Conservation (phyloP, 2,113 vertebrate species). For the Danionella cerebrum region DNA sequence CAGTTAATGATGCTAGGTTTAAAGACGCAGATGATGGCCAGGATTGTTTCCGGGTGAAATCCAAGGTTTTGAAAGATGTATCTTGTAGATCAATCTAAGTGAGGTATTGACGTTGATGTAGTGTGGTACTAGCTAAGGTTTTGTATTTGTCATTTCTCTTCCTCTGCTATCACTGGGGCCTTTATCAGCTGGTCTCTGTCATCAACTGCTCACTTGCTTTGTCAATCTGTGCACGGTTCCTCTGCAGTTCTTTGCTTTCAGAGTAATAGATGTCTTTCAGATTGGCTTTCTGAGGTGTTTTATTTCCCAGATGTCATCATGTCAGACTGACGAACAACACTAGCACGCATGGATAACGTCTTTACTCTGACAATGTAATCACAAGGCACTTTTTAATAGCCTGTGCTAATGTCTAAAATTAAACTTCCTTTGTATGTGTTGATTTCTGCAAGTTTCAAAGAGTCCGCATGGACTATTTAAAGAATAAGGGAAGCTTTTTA, state of each 20-base stretch:
- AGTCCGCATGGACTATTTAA: not conserved
- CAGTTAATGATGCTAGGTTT: constrained; percentile 11
- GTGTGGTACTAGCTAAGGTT: not conserved
- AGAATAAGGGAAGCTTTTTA: too few species aligned
- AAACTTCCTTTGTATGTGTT: not conserved
- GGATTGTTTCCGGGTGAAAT: constrained; percentile 10
- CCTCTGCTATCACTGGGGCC: not conserved
- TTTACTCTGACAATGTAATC: not conserved
- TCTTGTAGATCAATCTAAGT: not conserved
- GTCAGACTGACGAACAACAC: not conserved
- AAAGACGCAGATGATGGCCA: constrained; percentile 16
- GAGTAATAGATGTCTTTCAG: not conserved
- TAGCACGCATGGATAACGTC: not conserved
- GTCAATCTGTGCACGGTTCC: not conserved
- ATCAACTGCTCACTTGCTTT: not conserved
- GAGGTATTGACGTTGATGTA: not conserved
- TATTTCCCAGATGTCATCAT: not conserved
- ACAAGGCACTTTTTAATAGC: not conserved
- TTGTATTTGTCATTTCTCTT: not conserved
- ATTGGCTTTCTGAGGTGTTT: not conserved
- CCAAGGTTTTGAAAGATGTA: not conserved
- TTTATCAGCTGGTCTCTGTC: not conserved
- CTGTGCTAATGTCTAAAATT: not conserved
- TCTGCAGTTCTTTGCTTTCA: not conserved
- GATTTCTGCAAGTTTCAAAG: not conserved